phyloP scores from a whole-genome alignment of 2,113 vertebrate species.

The Phalacrocorax pelagicus region DNA sequence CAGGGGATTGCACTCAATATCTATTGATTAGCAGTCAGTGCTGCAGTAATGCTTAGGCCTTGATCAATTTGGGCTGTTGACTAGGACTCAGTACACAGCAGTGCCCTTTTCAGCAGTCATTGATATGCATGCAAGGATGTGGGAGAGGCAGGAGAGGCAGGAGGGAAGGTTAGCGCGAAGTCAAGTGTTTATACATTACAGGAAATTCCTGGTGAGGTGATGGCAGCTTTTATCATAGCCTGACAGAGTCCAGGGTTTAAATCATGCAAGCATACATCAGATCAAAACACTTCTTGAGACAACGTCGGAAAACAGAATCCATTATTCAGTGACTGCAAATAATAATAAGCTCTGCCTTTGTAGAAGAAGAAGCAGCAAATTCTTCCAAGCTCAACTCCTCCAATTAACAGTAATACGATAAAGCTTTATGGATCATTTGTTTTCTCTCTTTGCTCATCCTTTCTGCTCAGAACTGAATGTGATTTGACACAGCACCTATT shows the following conservation, averaged over 20 bases:
- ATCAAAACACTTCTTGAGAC: background rate
- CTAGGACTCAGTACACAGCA: conserved; percentile 74
- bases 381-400: background rate
- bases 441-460: conserved; percentile 2
- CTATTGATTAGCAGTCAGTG: conserved; percentile 85
- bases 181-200: conserved; percentile 72
- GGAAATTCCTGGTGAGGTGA: conserved; percentile 74
- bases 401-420: background rate
- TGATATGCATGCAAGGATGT: conserved; percentile 77
- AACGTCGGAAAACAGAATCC: background rate
- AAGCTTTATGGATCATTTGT: background rate
- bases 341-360: background rate
- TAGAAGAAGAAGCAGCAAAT: background rate
- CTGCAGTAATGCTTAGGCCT: conserved; percentile 80
- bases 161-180: conserved; percentile 58
- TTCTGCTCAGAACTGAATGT: background rate
- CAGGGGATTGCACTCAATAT: conserved; percentile 77
- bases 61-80: conserved; percentile 82
- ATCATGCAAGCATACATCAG: background rate
- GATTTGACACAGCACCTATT: background rate
- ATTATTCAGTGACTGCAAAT: background rate
- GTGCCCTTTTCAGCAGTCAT: conserved; percentile 73
- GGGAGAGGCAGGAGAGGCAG: conserved; percentile 58
- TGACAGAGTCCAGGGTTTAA: conserved; percentile 54
- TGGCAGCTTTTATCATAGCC: conserved; percentile 64